A percentile compares a stretch with the other conserved stretches of the same genome.
Conservation (phyloP, 1,140 invertebrate genomes). For the Aradophagus sp. region DNA sequence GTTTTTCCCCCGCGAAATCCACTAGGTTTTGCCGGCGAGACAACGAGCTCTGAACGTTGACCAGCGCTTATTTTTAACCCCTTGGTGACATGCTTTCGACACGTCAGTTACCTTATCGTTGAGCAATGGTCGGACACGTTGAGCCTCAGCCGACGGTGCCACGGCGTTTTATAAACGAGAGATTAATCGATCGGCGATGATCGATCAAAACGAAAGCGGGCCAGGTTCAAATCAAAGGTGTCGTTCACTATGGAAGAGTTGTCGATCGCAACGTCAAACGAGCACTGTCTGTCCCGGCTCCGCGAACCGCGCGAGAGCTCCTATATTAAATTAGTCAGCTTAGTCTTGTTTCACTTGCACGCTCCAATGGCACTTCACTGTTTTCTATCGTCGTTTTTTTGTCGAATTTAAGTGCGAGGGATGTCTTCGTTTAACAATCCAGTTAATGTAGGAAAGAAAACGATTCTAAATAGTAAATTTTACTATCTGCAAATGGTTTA, state of each 20-base stretch:
- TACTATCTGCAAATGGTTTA: too few species aligned
- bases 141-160: too few species aligned
- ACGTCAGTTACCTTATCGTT: too few species aligned
- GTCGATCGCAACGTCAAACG: slow-evolving; percentile 66
- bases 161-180: neutral
- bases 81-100: too few species aligned
- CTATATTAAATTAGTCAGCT: slow-evolving; percentile 68
- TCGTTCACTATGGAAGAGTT: slow-evolving; percentile 51
- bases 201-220: slow-evolving; percentile 24
- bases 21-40: too few species aligned
- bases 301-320: slow-evolving; percentile 47
- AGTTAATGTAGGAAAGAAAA: too few species aligned
- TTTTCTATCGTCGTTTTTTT: too few species aligned
- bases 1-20: slow-evolving; percentile 19
- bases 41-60: slow-evolving; percentile 15
- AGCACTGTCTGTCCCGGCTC: slow-evolving; percentile 69
- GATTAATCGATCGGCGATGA: slow-evolving; percentile 23
- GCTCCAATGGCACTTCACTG: slow-evolving; percentile 58
- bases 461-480: too few species aligned
- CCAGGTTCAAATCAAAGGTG: slow-evolving; percentile 20
- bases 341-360: slow-evolving; percentile 38
- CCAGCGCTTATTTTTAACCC: too few species aligned
- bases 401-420: too few species aligned
- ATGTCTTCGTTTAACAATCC: too few species aligned
- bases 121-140: too few species aligned